Base-by-base conservation (phyloP, 2,888 invertebrate species). In the Venusia cambrica region DNA sequence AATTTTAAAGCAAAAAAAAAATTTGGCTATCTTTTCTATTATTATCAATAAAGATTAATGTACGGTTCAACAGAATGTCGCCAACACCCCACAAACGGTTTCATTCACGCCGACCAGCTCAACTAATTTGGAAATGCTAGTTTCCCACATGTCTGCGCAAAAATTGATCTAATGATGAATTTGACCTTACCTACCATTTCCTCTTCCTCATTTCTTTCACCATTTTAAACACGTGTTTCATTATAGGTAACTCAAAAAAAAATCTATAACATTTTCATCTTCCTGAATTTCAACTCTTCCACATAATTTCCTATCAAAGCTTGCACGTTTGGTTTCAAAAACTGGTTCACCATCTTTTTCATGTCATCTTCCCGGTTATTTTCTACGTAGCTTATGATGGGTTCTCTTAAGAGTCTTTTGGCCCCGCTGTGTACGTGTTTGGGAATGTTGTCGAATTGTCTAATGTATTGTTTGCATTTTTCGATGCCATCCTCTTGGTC, bases 291-390 rank as follows among this genome's bases (percentile, higher is more conserved):
- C 9, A 94, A 72, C 34, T 81, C 72, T 51, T 91, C 85, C 11
- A 94, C 62, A 62, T 94, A 95, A 19, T 87, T 48, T 38, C 90
- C 92, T 16, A 95, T 66, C 1, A 88, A 84, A 56, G 90, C 87
- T 64, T 95, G 95, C 0, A 92, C 89, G 45, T 87, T 71, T 1
- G 92, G 91, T 47, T 88, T 81, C 26, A 74, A 80, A 0, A 91
- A 66, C 45, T 84, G 80, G 13, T 77, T 73, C 1, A 91, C 7
- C 60, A 92, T 92, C 9, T 69, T 54, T 6, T 91, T 73, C 4
- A 90, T 57, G 66, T 94, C 94, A 33, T 80, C 63, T 19, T 91
- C 84, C 5, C 88, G 81, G 46, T 87, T 88, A 6, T 89, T 74
- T 45, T 88, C 67, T 9, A 94, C 66, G 54, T 75, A 66, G 48